A percentile compares a stretch with the other conserved stretches of the same genome.
Evolutionary conservation across 2,888 invertebrate species (phyloP).

Genomic region (Cheilosia urbana): DNA sequence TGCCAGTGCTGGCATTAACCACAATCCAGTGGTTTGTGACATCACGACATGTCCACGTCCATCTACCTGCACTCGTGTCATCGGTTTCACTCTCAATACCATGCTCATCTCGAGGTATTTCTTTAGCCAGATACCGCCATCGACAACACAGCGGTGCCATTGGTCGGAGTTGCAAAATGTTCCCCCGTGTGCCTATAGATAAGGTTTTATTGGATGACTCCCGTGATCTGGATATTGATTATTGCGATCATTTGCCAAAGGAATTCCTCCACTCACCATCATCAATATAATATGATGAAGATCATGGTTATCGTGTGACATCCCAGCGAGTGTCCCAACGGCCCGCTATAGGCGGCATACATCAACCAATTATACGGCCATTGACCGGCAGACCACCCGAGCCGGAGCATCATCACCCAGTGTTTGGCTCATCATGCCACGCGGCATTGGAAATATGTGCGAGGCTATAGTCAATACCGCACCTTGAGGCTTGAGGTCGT

Average conservation of each 20-base stretch:
- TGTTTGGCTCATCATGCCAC: neutral
- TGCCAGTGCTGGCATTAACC: neutral
- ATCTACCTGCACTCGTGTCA: slow-evolving; percentile 4
- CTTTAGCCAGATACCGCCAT: neutral
- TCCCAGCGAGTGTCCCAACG: slow-evolving; percentile 5
- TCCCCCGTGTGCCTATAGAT: slow-evolving; percentile 29
- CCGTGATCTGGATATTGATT: slow-evolving; percentile 51
- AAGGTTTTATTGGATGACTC: slow-evolving; percentile 51
- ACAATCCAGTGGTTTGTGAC: neutral
- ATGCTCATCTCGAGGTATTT: slow-evolving; percentile 1
- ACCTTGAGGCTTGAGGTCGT: neutral
- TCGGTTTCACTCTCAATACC: slow-evolving; percentile 52
- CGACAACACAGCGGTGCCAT: slow-evolving; percentile 24
- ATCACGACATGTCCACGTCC: neutral
- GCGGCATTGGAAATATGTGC: slow-evolving; percentile 5
- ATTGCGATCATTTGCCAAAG: slow-evolving; percentile 43
- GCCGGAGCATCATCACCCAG: slow-evolving; percentile 7
- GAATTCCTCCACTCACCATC: slow-evolving; percentile 26
- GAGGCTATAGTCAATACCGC: slow-evolving; percentile 6
- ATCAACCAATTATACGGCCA: slow-evolving; percentile 67
- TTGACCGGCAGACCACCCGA: slow-evolving; percentile 65
- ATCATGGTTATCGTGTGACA: slow-evolving; percentile 42
- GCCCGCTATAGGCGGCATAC: slow-evolving; percentile 58
- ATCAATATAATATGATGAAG: slow-evolving; percentile 25
- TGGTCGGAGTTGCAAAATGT: slow-evolving; percentile 47